Conservation (phyloP, 1,140 invertebrate species). For the Nebria ingens region DNA sequence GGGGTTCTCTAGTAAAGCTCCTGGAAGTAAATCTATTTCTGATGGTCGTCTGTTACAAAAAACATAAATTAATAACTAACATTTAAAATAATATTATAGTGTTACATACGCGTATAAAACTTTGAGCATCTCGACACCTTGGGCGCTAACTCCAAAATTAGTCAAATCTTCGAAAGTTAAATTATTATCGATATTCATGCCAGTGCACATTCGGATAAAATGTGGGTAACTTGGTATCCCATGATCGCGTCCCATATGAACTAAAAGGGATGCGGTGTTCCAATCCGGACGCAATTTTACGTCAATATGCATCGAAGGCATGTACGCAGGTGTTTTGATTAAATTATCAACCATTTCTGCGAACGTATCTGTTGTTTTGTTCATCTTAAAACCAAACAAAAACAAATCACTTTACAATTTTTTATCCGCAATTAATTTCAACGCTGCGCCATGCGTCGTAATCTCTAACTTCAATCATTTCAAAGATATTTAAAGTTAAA, state of each 20-base stretch:
- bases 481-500: no score
- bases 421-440: no score
- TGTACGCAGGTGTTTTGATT: conserved; percentile 37
- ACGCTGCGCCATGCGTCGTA: no score
- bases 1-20: conserved; percentile 73
- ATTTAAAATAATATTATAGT: conserved; percentile 14
- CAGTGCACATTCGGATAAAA: conserved; percentile 58
- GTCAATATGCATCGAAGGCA: conserved; percentile 38
- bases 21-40: conserved; percentile 80
- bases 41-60: conserved; percentile 46
- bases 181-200: conserved; percentile 31
- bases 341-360: conserved; percentile 36
- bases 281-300: conserved; percentile 32
- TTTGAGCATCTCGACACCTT: conserved; percentile 45
- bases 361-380: conserved; percentile 33
- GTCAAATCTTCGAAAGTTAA: conserved; percentile 52
- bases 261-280: conserved; percentile 43
- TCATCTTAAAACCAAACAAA: conserved; percentile 22
- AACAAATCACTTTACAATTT: no score
- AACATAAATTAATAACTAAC: conserved; percentile 14
- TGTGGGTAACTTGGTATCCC: conserved; percentile 78
- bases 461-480: no score
- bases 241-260: conserved; percentile 76
- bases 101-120: conserved; percentile 48
- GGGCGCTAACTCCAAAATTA: conserved; percentile 46